These are phyloP conservation scores for Apistogramma diplotaenia DNA, from an alignment of 2,113 vertebrate species.

Conservation along the genomic window DNA sequence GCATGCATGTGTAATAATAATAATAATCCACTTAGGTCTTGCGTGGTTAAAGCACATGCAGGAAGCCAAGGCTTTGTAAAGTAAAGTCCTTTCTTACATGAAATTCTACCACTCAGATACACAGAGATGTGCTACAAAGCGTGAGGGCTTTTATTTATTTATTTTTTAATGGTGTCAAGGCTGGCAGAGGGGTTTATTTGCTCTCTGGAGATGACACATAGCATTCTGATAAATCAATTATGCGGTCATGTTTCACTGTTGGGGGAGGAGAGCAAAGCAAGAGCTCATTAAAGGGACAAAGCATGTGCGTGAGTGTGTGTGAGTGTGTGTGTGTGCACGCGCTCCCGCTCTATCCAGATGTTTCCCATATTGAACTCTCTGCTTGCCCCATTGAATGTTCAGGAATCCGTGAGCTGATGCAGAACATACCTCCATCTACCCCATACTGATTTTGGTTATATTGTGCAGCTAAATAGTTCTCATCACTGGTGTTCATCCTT, in stretches of 20 bases:
- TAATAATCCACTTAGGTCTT: slow-evolving; percentile 39
- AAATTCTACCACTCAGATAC: slow-evolving; percentile 27
- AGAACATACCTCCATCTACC: slow-evolving; percentile 58
- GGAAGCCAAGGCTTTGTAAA: slow-evolving; percentile 60
- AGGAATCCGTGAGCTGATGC: slow-evolving; percentile 67
- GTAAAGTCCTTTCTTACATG: slow-evolving; percentile 51
- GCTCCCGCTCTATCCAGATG: slow-evolving; percentile 66
- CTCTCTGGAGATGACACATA: slow-evolving; percentile 45
- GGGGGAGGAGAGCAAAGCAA: slow-evolving; percentile 38
- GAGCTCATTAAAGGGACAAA: slow-evolving; percentile 11
- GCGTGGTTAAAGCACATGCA: slow-evolving; percentile 34
- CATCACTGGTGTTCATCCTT: slow-evolving; percentile 17
- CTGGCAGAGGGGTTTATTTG: slow-evolving; percentile 10
- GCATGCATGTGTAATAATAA: slow-evolving; percentile 23
- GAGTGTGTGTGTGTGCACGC: not conserved
- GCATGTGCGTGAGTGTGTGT: not conserved
- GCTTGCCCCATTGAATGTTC: slow-evolving; percentile 39
- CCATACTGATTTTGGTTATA: slow-evolving; percentile 22
- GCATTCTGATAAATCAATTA: slow-evolving; percentile 72
- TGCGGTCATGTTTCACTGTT: slow-evolving; percentile 66
- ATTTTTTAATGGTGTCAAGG: slow-evolving; percentile 42
- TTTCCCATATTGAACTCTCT: slow-evolving; percentile 69
- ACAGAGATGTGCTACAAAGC: not conserved
- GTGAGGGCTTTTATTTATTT: not conserved
- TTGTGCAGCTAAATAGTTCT: slow-evolving; percentile 30